phyloP scores from a whole-genome alignment of 2,113 vertebrate species.

The Taxidea taxus region DNA sequence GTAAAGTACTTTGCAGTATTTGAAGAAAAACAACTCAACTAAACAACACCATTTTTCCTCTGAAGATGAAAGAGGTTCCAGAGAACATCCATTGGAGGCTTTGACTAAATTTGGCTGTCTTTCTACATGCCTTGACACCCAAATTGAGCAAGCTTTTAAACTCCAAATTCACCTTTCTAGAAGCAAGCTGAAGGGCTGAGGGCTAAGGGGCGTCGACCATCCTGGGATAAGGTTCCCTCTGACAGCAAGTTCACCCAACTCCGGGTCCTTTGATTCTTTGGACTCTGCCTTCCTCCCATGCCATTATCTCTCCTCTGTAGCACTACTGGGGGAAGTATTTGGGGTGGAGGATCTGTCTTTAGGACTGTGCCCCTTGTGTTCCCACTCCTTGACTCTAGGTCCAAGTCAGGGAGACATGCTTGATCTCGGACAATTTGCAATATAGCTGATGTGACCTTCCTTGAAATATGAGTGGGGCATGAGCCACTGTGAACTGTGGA shows the following conservation, averaged over 20 bases:
- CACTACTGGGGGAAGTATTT: fast-evolving
- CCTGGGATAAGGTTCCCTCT: not conserved
- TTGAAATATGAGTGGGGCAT: not conserved
- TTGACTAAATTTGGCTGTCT: not conserved
- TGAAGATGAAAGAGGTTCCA: slow-evolving; percentile 58
- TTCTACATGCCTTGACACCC: not conserved
- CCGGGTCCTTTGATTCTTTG: not conserved
- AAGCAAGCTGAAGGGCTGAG: not conserved
- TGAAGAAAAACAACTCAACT: slow-evolving; percentile 56
- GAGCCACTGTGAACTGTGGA: not conserved
- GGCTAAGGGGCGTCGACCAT: not conserved
- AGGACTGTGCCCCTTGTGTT: fast-evolving
- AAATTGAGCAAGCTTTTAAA: not conserved
- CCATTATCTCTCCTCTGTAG: fast-evolving
- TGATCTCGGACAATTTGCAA: not conserved
- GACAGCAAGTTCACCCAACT: not conserved
- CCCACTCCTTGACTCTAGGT: fast-evolving
- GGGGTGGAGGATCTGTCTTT: not conserved
- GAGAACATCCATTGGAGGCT: not conserved
- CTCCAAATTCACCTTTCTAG: not conserved
- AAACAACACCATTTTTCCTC: slow-evolving; percentile 50
- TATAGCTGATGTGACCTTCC: not conserved
- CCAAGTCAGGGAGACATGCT: not conserved
- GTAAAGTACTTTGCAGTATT: slow-evolving; percentile 58
- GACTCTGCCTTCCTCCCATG: not conserved